These are phyloP conservation scores for Steinernema hermaphroditum DNA, from an alignment of 2,888 invertebrate species.

Conservation along the genomic window DNA sequence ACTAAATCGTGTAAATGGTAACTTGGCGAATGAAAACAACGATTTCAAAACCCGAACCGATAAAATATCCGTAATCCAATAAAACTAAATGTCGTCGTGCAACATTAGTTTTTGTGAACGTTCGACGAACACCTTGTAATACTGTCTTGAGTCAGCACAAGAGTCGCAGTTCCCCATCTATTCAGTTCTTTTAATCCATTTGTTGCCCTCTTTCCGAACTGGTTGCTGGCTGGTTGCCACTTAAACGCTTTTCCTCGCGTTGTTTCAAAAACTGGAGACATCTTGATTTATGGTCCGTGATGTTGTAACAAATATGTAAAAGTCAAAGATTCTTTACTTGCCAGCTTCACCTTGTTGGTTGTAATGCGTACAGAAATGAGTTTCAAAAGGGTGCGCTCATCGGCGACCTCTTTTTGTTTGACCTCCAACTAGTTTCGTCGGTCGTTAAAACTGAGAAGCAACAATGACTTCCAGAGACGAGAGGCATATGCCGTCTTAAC, in stretches of 20 bases:
- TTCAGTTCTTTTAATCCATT: neutral
- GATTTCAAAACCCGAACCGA: neutral
- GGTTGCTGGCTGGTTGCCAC: constrained; percentile 26
- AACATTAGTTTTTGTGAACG: constrained; percentile 22
- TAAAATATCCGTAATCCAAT: constrained; percentile 5
- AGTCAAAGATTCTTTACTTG: constrained; percentile 11
- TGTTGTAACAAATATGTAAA: constrained; percentile 18
- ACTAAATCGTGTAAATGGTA: neutral
- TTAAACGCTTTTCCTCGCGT: constrained; percentile 10
- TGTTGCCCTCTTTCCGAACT: constrained; percentile 16
- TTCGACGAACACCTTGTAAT: constrained; percentile 1
- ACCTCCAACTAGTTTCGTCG: constrained; percentile 17
- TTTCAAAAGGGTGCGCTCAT: constrained; percentile 7
- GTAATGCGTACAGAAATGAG: constrained; percentile 11
- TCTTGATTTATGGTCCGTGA: neutral
- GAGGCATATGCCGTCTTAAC: too few species aligned
- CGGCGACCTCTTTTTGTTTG: constrained; percentile 1
- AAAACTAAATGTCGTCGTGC: constrained; percentile 19
- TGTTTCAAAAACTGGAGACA: constrained; percentile 4
- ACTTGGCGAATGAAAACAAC: constrained; percentile 3
- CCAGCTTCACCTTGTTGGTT: neutral
- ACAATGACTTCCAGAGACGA: too few species aligned
- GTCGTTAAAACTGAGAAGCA: constrained; percentile 3
- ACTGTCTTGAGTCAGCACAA: neutral
- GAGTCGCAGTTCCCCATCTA: neutral